Evolutionary conservation across 2,888 invertebrate genomes (phyloP).

Genomic region (Acheta domesticus): DNA sequence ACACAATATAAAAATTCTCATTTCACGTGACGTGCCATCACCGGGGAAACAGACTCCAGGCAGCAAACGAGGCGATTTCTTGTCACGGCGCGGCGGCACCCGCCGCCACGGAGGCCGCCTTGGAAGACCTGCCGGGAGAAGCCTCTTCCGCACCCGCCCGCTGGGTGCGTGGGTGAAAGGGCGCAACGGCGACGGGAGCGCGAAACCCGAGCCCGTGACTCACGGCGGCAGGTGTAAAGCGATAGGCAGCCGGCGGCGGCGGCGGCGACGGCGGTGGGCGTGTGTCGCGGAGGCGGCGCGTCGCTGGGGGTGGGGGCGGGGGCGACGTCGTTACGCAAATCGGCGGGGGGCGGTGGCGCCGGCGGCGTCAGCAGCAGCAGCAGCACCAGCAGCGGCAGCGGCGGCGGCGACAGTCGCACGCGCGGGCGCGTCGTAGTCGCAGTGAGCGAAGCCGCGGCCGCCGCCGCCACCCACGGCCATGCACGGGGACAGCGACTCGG

Average conservation of each 20-base stretch:
- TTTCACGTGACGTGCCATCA: too few species aligned
- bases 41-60: too few species aligned
- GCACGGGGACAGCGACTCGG: too few species aligned
- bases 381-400: not conserved
- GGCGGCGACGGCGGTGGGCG: not conserved
- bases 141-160: not conserved
- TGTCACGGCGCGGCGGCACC: too few species aligned
- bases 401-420: not conserved
- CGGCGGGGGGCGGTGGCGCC: not conserved
- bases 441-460: too few species aligned
- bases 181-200: not conserved
- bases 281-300: not conserved
- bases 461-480: too few species aligned
- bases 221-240: slow-evolving; percentile 7
- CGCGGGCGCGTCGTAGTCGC: too few species aligned
- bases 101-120: too few species aligned
- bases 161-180: not conserved
- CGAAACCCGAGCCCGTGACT: not conserved
- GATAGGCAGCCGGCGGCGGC: not conserved
- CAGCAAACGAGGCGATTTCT: too few species aligned
- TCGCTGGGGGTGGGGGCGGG: not conserved
- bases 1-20: too few species aligned
- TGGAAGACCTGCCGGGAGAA: too few species aligned
- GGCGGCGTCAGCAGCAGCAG: not conserved
- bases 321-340: not conserved